Evolutionary conservation across 2,888 invertebrate genomes (phyloP).

Genomic region (Netelia virgata): DNA sequence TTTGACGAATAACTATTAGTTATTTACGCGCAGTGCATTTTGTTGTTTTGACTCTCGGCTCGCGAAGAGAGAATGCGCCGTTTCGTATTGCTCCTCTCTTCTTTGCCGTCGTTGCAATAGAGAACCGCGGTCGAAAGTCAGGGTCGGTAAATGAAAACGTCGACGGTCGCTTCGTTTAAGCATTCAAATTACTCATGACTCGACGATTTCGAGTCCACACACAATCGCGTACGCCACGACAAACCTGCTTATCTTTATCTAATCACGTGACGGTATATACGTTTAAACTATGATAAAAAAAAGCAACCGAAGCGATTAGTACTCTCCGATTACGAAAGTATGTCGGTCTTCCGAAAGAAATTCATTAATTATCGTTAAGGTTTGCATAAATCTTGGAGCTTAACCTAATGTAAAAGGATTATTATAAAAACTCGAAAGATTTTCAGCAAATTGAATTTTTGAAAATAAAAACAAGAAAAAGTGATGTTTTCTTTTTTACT

Average conservation of each 20-base stretch:
- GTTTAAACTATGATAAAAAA: slow-evolving; percentile 37
- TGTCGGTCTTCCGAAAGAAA: background rate
- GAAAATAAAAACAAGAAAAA: no score
- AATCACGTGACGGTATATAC: slow-evolving; percentile 35
- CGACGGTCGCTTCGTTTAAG: slow-evolving; percentile 53
- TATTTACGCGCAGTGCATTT: background rate
- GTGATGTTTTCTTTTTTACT: no score
- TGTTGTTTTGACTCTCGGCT: background rate
- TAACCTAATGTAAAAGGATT: no score
- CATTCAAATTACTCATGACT: slow-evolving; percentile 74
- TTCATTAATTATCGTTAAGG: background rate
- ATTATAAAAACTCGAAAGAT: no score
- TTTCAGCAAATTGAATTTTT: no score
- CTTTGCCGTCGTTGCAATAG: slow-evolving; percentile 37
- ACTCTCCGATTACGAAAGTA: background rate
- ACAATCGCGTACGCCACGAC: slow-evolving; percentile 33
- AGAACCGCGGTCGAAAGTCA: slow-evolving; percentile 72
- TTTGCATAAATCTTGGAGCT: no score
- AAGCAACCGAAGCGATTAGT: slow-evolving; percentile 18
- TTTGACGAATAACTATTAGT: background rate
- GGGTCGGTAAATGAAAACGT: slow-evolving; percentile 68
- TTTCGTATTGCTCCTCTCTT: slow-evolving; percentile 34
- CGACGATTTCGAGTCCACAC: slow-evolving; percentile 63
- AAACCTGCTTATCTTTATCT: slow-evolving; percentile 50
- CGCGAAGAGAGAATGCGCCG: background rate